Conservation (phyloP, 1,140 invertebrate genomes). For the Archivesica marissinica region DNA sequence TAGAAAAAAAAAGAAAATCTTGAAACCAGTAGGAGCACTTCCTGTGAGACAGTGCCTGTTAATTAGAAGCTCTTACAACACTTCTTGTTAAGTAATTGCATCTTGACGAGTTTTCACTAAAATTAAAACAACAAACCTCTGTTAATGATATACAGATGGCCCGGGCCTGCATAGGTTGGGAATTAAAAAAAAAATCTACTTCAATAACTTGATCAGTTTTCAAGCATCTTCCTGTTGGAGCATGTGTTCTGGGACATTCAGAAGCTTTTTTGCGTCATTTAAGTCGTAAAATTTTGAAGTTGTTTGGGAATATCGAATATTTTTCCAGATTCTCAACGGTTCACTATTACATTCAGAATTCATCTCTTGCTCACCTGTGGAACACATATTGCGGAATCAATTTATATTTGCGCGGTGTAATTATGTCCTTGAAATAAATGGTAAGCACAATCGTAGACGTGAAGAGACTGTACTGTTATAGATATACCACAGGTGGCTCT, state of each 20-base stretch:
- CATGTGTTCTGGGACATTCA: constrained; percentile 44
- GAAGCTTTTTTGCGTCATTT: constrained; percentile 50
- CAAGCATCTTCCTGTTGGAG: constrained; percentile 47
- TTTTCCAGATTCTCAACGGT: neutral
- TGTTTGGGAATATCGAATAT: constrained; percentile 32
- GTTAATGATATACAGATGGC: constrained; percentile 59
- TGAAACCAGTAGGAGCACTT: constrained; percentile 25
- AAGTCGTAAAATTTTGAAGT: constrained; percentile 49
- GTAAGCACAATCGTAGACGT: neutral
- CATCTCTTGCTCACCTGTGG: constrained; percentile 49
- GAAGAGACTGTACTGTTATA: neutral
- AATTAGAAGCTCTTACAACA: constrained; percentile 44
- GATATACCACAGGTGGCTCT: constrained; percentile 31
- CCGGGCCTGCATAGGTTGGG: neutral
- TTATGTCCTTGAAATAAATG: constrained; percentile 40
- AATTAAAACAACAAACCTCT: constrained; percentile 49
- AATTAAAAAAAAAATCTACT: constrained; percentile 42
- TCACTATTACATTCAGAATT: constrained; percentile 30
- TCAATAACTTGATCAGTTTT: constrained; percentile 50
- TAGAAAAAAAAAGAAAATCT: constrained; percentile 2
- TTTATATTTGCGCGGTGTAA: constrained; percentile 20
- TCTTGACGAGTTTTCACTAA: constrained; percentile 51
- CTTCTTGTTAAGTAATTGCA: constrained; percentile 53
- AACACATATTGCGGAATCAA: constrained; percentile 24
- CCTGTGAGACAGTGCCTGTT: constrained; percentile 45